Evolutionary conservation across 2,113 vertebrate species (phyloP), one percentile per base, ranked within the genome.

Genomic region (Pelobates fuscus): DNA sequence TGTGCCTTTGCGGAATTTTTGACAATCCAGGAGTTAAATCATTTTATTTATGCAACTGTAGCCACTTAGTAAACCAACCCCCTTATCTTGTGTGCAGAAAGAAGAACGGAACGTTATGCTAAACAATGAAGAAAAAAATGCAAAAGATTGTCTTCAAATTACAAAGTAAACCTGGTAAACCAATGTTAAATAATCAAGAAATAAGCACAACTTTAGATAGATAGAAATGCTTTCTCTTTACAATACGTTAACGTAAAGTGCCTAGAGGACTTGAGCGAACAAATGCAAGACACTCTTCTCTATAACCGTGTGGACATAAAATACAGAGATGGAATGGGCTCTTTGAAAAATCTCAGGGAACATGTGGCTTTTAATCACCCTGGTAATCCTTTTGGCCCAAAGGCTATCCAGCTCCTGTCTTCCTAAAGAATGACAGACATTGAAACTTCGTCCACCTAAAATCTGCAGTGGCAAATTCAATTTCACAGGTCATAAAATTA

Each of bases 401-500:
- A 68, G 73, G 73, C 55, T 25, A 60, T 77, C 65, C 61, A 61
- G 64, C 37, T 52, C 26, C 73, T 77, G 65, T 77, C 73, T 77
- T 61, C 73, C 64, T 77, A 77, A 77, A 77, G 73, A 67, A 77
- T 77, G 73, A 68, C 64, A 76, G 52, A 49, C 73, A 68, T 77
- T 67, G 73, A 67, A 77, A 68, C 57, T 68, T 32, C 67, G 73
- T 52, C 73, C 73, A 77, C 73, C 73, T 77, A 77, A 77, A 77
- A 77, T 74, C 64, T 68, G 57, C 55, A 68, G 57, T 77, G 73
- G 73, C 73, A 77, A 77, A 77, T 77, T 68, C 73, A 77, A 77
- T 77, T 77, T 77, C 73, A 77, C 73, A 60, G 73, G 73, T 77
- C 73, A 77, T 77, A 77, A 77, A 77, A 68, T 77, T 77, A 77